phyloP scores from a whole-genome alignment of 2,797 vertebrate genomes.

The Phyllotis vaccarum region DNA sequence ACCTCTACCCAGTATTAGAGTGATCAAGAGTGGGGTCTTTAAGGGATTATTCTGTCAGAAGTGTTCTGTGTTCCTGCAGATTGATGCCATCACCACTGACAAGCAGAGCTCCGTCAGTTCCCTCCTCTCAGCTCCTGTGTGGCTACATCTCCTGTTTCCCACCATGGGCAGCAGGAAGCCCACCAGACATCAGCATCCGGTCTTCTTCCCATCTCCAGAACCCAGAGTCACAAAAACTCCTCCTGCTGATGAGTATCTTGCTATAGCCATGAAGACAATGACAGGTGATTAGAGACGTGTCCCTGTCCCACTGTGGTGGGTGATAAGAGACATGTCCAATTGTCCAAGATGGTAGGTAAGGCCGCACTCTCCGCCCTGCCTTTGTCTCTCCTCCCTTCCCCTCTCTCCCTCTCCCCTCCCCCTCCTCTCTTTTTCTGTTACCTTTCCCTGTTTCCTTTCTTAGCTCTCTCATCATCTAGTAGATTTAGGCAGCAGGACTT shows the following conservation, averaged over 20 bases:
- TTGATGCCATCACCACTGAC: neutral
- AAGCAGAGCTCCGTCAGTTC: neutral
- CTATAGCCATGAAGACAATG: neutral
- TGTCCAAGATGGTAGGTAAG: neutral
- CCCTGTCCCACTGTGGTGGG: neutral
- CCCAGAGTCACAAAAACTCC: neutral
- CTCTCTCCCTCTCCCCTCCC: fast-evolving
- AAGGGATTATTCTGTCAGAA: neutral
- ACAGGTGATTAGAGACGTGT: neutral
- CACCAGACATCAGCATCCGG: neutral
- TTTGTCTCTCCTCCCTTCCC: too few species aligned
- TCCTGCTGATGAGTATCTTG: neutral
- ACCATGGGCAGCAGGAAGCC: neutral
- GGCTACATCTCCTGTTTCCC: neutral
- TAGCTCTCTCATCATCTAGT: neutral
- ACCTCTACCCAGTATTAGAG: neutral
- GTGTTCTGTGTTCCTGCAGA: neutral
- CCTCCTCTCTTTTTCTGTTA: neutral
- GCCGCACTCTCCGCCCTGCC: too few species aligned
- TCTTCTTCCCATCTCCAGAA: neutral
- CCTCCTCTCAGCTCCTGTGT: neutral
- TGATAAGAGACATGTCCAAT: neutral
- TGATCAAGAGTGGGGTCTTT: neutral
- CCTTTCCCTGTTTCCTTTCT: too few species aligned
- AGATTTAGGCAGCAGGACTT: neutral